Conservation (phyloP, 2,797 vertebrate genomes). For the Ctenosaura bakeri region DNA sequence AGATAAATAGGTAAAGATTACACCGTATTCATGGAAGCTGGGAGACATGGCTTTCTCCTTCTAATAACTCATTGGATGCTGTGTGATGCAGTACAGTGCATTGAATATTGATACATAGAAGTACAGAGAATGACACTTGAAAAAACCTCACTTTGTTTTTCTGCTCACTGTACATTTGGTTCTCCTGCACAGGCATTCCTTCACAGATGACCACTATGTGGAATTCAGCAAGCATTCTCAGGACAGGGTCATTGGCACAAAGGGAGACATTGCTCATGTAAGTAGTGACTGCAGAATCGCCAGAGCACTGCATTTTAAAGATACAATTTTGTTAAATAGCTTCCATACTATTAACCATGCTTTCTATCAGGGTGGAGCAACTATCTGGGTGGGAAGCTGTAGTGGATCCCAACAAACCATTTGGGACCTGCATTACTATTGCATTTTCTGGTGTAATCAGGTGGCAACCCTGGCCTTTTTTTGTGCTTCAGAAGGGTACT, state of each 20-base stretch:
- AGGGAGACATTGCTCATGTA: slow-evolving; percentile 96
- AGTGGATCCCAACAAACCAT: background rate
- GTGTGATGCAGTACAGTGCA: background rate
- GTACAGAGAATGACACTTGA: background rate
- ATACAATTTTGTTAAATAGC: background rate
- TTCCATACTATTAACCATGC: background rate
- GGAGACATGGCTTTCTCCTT: background rate
- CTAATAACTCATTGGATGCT: background rate
- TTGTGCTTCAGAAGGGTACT: background rate
- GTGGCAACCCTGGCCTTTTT: background rate
- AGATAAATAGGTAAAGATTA: too few relatives aligned
- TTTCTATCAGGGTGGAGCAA: background rate
- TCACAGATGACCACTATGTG: slow-evolving; percentile 97
- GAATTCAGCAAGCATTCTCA: slow-evolving; percentile 99
- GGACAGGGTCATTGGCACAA: slow-evolving; percentile 97
- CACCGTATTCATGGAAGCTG: background rate
- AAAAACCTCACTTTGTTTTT: background rate
- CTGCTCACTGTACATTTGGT: slow-evolving; percentile 49
- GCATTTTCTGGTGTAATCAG: background rate
- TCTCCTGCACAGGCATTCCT: slow-evolving; percentile 90
- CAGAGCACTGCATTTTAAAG: slow-evolving; percentile 32
- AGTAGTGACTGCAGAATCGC: slow-evolving; percentile 64
- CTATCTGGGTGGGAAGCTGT: background rate
- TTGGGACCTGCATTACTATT: background rate
- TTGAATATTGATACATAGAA: background rate